Percentiles rank a stretch among this genome's conserved stretches.
Evolutionary conservation across 2,113 vertebrate species (phyloP).

Genomic region (Scomber colias): DNA sequence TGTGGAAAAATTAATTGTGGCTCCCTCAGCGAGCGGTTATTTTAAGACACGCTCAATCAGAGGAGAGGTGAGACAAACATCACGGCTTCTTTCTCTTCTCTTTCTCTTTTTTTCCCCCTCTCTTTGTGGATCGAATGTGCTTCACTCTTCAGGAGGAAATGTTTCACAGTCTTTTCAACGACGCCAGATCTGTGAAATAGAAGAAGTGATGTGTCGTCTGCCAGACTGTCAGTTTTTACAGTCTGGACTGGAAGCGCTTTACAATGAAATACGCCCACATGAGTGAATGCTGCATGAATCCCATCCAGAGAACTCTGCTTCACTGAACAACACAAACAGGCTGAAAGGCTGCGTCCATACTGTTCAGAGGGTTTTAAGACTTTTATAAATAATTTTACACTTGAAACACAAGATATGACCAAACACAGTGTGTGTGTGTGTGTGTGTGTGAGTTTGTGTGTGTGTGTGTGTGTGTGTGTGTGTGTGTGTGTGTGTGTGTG

Average conservation of each 20-base stretch:
- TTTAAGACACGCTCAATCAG: slow-evolving; percentile 68
- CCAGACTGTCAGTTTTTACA: slow-evolving; percentile 23
- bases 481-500: too few relatives aligned
- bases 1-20: slow-evolving; percentile 74
- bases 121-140: background rate
- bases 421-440: too few relatives aligned
- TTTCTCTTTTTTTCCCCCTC: background rate
- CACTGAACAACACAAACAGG: background rate
- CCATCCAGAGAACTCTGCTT: background rate
- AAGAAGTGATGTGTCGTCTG: slow-evolving; percentile 17
- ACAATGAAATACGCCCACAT: slow-evolving; percentile 20
- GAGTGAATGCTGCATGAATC: slow-evolving; percentile 13
- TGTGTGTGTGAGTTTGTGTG: too few relatives aligned
- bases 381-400: too few relatives aligned
- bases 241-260: slow-evolving; percentile 10
- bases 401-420: too few relatives aligned
- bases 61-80: slow-evolving; percentile 28
- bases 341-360: too few relatives aligned
- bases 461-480: too few relatives aligned
- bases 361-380: too few relatives aligned
- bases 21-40: slow-evolving; percentile 59
- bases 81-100: background rate
- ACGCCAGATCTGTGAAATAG: slow-evolving; percentile 13
- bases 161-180: slow-evolving; percentile 9
- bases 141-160: slow-evolving; percentile 14